Base-by-base conservation (phyloP, 2,888 invertebrate genomes). In the Chymomyza procnemis region DNA sequence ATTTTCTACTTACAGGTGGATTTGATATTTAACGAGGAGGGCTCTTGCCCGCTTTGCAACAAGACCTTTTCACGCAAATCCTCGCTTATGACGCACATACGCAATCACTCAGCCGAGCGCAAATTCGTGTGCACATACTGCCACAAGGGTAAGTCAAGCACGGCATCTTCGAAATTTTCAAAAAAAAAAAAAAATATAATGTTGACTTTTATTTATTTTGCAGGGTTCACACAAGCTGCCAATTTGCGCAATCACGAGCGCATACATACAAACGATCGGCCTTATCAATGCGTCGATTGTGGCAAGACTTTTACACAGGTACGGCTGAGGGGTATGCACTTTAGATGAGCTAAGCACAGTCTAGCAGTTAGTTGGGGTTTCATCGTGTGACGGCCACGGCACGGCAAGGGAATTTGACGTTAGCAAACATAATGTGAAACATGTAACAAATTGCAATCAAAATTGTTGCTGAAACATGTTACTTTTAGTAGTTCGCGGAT, bases 251-350 rank as follows among this genome's bases (percentile, higher is more conserved):
- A 91, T 73, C 91, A 91, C 75, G 91, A 91, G 71, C 88, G 91
- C 58, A 91, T 91, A 64, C 91, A 91, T 73, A 91, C 91, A 69
- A 91, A 91, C 73, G 91, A 91, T 84, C 89, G 91, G 63, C 91
- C 91, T 22, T 91, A 91, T 78, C 88, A 89, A 50, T 91, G 91
- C 74, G 85, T 89, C 60, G 91, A 91, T 74, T 91, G 91, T 69
- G 91, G 91, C 67, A 91, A 91, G 78, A 90, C 91, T 26, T 91
- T 91, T 75, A 91, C 91, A 18, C 91, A 91, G 84, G 89, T 89
- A 16, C 26, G 26, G 1, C 26, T 26, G 4, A 26, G 26, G 3
- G 4, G 4, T 4, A 6, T 4, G 26, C 26, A 2, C 4, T 2
- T 26, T 26, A 26, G 26, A 26, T 26, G n/a, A n/a, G n/a, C n/a